Base-by-base conservation (phyloP, 2,888 invertebrate genomes). In the Chaetogeoica ovagalla region DNA sequence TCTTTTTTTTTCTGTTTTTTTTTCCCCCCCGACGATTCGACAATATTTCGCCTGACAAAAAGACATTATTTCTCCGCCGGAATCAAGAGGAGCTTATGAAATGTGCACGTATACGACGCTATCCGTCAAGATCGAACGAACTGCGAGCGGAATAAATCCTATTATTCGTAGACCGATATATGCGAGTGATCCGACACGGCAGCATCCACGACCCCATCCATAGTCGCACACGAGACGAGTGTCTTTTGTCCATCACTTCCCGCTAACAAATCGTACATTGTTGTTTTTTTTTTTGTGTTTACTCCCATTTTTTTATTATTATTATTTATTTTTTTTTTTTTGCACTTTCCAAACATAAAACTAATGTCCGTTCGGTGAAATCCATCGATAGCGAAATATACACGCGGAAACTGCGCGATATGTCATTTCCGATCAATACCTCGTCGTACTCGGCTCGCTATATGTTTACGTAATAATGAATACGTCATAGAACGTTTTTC, bases 151-250 rank as follows among this genome's bases (percentile, higher is more conserved):
- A 71, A 79, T 79, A 79, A 79, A 79, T 79, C 79, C 79, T 79
- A 79, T 79, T 79, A 79, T 79, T 79, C 70, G 79, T 79, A 70
- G 79, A 79, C 63, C 63, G 79, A 79, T 79, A 79, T 69, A 55
- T 30, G n/a, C n/a, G 30, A 79, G 70, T 79, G 71, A 79, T 79
- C 70, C 62, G 79, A 79, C 79, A 57, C 70, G 79, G 79, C 79
- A 79, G 68, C 69, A 7, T 11, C 69, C 70, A 21, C 65, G 57
- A 65, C 63, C 65, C 62, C 5, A 43, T 43, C 43, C 43, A n/a
- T 59, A 17, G 43, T 30, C 11, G 19, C 30, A 4, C 30, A 4
- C 30, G 30, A 30, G 30, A 30, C 1, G 30, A 4, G 30, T 30
- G 30, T 30, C 21, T 55, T 55, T n/a, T 2, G 5, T 55, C 15